Percentiles rank a stretch among this genome's conserved stretches.
Evolutionary conservation across 2,888 invertebrate genomes (phyloP).

Genomic region (Nomada goodeniana): DNA sequence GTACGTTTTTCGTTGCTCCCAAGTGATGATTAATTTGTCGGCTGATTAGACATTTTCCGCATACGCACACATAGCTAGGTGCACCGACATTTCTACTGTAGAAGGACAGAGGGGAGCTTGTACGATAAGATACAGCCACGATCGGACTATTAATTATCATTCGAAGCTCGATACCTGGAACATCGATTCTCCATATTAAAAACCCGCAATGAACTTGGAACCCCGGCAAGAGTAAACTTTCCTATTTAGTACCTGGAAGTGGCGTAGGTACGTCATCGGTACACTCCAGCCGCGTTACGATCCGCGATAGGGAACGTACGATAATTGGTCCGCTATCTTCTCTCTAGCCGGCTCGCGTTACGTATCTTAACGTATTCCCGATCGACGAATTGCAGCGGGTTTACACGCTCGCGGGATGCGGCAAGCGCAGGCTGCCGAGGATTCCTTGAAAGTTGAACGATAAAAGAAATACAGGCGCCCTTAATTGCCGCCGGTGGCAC

Average conservation of each 20-base stretch:
- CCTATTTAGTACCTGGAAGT: neutral
- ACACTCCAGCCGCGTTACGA: slow-evolving; percentile 10
- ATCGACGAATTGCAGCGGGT: slow-evolving; percentile 35
- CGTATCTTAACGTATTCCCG: slow-evolving; percentile 33
- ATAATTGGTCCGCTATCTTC: slow-evolving; percentile 39
- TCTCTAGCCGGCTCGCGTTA: slow-evolving; percentile 11
- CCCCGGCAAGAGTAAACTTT: neutral
- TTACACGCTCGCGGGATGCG: slow-evolving; percentile 24
- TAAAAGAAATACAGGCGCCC: neutral
- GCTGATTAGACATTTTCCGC: no score
- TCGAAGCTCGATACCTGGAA: no score
- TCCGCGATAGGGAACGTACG: slow-evolving; percentile 1
- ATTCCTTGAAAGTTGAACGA: no score
- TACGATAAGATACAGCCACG: no score
- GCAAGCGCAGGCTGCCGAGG: neutral
- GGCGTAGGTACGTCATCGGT: slow-evolving; percentile 4
- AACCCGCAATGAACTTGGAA: neutral
- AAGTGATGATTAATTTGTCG: neutral
- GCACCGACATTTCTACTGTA: no score
- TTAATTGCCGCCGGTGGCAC: slow-evolving; percentile 31
- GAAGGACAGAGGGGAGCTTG: no score
- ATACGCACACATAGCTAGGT: no score
- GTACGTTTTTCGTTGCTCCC: no score
- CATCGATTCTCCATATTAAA: no score
- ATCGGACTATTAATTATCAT: no score